These are phyloP conservation scores for Leptopilina drosophilae DNA, from an alignment of 2,888 invertebrate genomes.

Conservation along the genomic window DNA sequence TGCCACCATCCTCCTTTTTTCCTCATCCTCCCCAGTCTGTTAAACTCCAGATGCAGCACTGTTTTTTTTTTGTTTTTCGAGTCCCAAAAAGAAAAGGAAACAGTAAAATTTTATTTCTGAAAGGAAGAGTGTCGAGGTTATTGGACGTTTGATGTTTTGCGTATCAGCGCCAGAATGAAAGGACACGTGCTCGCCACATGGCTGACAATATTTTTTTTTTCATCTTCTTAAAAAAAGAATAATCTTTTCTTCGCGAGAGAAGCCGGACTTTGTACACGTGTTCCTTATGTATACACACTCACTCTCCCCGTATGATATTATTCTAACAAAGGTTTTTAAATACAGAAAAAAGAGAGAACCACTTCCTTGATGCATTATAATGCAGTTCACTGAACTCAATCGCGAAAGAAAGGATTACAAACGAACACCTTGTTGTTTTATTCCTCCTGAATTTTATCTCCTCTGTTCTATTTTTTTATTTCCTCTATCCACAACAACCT, in stretches of 20 bases:
- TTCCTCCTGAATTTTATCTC: too few species aligned
- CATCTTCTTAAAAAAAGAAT: too few species aligned
- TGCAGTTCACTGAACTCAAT: slow-evolving; percentile 4
- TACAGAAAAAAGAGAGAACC: slow-evolving; percentile 2
- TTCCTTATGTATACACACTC: slow-evolving; percentile 10
- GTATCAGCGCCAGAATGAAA: slow-evolving; percentile 50
- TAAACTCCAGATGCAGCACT: too few species aligned
- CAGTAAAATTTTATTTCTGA: neutral
- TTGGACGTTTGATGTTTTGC: slow-evolving; percentile 24
- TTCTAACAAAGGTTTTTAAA: slow-evolving; percentile 33
- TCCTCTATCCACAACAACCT: too few species aligned
- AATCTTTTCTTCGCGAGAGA: neutral
- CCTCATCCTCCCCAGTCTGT: too few species aligned
- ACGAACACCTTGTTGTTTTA: too few species aligned
- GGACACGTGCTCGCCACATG: slow-evolving; percentile 64
- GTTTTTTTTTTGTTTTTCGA: too few species aligned
- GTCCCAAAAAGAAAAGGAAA: too few species aligned
- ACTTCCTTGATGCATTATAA: slow-evolving; percentile 23
- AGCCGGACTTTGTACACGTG: slow-evolving; percentile 39
- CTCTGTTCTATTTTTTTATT: too few species aligned
- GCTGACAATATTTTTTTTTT: slow-evolving; percentile 32
- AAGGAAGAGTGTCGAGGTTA: slow-evolving; percentile 1
- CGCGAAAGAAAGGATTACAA: neutral
- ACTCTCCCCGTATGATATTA: slow-evolving; percentile 10
- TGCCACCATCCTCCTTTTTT: too few species aligned